Conservation (phyloP, 2,888 invertebrate species). For the Eurytoma adleriae region DNA sequence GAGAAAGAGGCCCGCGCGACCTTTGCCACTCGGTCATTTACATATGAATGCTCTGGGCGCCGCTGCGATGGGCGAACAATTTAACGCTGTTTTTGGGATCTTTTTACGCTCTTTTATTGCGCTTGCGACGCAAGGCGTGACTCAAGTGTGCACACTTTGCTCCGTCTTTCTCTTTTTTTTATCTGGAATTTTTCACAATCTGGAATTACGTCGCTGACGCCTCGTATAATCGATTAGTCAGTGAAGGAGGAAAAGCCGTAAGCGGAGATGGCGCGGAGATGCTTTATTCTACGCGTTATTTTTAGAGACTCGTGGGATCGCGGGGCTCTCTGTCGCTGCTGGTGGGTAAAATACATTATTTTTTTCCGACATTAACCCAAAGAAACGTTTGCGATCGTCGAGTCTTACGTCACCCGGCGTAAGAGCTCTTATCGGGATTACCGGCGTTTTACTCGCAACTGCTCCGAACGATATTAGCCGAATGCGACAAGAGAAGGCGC, state of each 20-base stretch:
- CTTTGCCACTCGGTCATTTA: conserved; percentile 38
- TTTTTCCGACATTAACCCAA: not conserved
- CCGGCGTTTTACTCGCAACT: not conserved
- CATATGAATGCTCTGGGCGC: conserved; percentile 35
- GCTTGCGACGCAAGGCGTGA: not conserved
- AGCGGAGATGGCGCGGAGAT: not conserved
- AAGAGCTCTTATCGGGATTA: not conserved
- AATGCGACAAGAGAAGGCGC: not conserved
- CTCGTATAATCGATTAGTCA: conserved; percentile 19
- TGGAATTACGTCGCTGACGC: conserved; percentile 4
- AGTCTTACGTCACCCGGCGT: not conserved
- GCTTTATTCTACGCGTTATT: conserved; percentile 13
- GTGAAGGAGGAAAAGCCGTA: conserved; percentile 17
- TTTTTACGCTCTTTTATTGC: not conserved
- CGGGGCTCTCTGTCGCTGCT: not conserved
- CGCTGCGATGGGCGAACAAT: conserved; percentile 9
- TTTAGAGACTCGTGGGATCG: conserved; percentile 18
- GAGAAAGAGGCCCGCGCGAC: conserved; percentile 29
- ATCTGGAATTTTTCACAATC: not conserved
- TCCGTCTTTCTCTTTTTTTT: not conserved
- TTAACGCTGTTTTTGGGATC: conserved; percentile 24
- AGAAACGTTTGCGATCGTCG: not conserved
- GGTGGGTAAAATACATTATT: not conserved
- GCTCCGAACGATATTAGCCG: not conserved
- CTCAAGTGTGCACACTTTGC: not conserved